Conservation (phyloP, 2,797 vertebrate species). For the Galagoides demidoff region DNA sequence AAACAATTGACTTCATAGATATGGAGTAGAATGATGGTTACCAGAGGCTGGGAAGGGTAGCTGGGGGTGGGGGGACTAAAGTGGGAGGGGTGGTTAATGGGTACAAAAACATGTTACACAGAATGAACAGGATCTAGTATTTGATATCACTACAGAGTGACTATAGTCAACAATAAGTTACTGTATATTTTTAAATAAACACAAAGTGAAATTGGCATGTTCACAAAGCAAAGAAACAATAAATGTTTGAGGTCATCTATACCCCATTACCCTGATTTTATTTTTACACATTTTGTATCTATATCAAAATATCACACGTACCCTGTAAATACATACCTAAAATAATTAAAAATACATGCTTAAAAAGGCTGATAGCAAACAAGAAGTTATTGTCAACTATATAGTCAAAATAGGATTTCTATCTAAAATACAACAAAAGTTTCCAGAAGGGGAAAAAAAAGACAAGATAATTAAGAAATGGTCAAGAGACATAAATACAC, state of each 20-base stretch:
- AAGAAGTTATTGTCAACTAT: not conserved
- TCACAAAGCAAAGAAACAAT: not conserved
- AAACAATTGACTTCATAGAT: not conserved
- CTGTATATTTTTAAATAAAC: not conserved
- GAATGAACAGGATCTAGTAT: not conserved
- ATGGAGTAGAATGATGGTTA: not conserved
- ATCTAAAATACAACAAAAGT: not conserved
- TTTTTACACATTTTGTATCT: not conserved
- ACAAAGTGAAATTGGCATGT: not conserved
- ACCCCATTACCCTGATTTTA: not conserved
- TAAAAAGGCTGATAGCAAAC: not conserved
- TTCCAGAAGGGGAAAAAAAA: not conserved
- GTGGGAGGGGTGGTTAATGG: not conserved
- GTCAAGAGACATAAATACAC: not conserved
- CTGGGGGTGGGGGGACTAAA: not conserved
- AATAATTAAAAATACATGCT: not conserved
- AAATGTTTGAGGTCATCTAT: not conserved
- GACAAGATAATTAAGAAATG: not conserved
- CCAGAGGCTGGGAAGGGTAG: not conserved
- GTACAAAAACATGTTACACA: not conserved
- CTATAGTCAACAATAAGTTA: not conserved
- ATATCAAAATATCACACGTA: not conserved
- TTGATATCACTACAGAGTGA: not conserved
- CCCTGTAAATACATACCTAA: not conserved
- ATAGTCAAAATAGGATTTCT: not conserved